These are phyloP conservation scores for Noctua comes DNA, from an alignment of 2,888 invertebrate species.

Conservation along the genomic window DNA sequence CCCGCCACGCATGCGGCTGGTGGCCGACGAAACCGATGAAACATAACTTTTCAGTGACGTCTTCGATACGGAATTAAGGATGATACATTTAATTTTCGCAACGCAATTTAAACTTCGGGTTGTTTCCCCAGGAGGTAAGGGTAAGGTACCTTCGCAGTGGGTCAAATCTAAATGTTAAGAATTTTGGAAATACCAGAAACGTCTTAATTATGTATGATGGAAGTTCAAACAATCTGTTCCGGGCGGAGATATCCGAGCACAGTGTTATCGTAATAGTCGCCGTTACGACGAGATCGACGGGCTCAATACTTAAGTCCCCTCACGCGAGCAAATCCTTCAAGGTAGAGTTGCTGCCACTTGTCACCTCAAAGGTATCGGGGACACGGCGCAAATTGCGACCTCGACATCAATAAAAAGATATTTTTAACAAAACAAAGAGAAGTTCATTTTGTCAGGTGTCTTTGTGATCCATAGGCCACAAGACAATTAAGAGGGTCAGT, in stretches of 20 bases:
- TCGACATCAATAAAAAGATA: constrained; percentile 18
- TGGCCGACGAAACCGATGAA: constrained; percentile 37
- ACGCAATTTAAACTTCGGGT: neutral
- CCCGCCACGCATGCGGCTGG: constrained; percentile 49
- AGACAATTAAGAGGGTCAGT: neutral
- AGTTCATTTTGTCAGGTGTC: constrained; percentile 1
- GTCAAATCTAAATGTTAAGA: neutral
- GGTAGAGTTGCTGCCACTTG: constrained; percentile 17
- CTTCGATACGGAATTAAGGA: constrained; percentile 2
- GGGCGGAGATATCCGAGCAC: neutral
- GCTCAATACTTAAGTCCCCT: constrained; percentile 15
- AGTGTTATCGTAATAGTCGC: constrained; percentile 8
- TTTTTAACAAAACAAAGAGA: neutral
- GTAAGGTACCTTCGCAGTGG: neutral
- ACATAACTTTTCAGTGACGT: constrained; percentile 31
- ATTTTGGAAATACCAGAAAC: neutral
- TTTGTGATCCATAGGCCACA: neutral
- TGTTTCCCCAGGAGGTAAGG: neutral
- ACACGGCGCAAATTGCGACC: constrained; percentile 28
- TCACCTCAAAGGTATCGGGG: constrained; percentile 19
- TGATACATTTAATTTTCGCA: neutral
- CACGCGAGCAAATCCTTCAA: constrained; percentile 28
- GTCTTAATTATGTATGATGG: neutral
- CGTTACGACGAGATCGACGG: constrained; percentile 13
- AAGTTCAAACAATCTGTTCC: neutral